phyloP scores from a whole-genome alignment of 2,797 vertebrate genomes.

The Hemibagrus guttatus region DNA sequence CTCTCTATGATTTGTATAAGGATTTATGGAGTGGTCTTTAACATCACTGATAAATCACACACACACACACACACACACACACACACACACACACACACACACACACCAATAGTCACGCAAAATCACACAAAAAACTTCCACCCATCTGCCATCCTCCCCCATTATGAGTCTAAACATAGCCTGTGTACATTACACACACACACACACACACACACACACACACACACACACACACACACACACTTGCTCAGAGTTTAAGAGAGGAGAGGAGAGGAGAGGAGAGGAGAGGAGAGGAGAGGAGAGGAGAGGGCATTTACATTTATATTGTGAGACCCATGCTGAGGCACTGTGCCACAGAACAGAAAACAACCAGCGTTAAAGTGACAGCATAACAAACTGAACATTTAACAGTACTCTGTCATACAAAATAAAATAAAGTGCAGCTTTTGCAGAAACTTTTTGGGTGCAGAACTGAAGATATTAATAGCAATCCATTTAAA shows the following conservation, averaged over 20 bases:
- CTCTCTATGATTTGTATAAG: background rate
- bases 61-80: background rate
- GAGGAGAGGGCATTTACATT: background rate
- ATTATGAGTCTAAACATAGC: constrained; percentile 19
- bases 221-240: too few species aligned
- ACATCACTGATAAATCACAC: background rate
- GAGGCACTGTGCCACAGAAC: background rate
- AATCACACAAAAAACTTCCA: constrained; percentile 2
- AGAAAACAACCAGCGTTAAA: background rate
- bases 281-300: background rate
- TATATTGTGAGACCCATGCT: background rate
- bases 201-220: too few species aligned
- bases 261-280: too few species aligned
- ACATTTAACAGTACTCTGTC: background rate
- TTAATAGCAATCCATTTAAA: background rate
- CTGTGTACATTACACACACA: background rate
- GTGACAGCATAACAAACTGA: background rate
- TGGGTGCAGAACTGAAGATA: background rate
- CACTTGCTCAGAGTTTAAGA: background rate
- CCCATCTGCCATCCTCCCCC: constrained; percentile 13
- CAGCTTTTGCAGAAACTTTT: background rate
- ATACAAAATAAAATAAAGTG: background rate
- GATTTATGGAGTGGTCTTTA: background rate
- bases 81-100: background rate
- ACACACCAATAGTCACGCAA: background rate